Evolutionary conservation across 37 sponge, comb jelly and placozoan genomes (phyloP), one percentile per base, ranked within the genome.

Genomic region (Theonella swinhoei): DNA sequence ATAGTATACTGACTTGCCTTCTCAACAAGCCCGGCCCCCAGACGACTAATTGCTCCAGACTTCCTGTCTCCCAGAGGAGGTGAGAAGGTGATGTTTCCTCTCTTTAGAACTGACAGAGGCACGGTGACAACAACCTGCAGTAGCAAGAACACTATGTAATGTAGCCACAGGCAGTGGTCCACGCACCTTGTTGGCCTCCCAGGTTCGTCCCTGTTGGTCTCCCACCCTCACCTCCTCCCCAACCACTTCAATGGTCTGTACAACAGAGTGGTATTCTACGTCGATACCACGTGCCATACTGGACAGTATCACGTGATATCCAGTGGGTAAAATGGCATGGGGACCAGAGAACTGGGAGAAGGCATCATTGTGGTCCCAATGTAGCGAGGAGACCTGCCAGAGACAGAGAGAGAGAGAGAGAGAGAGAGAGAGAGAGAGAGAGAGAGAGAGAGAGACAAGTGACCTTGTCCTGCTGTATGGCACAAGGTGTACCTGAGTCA

Each of bases 341-440:
- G 78, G 77, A 1, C 96, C 96, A 31, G 87, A 81, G 72, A 95
- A 95, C 90, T 95, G 96, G 20, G 92, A 76, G 71, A 83, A 92
- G 30, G 63, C 71, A 54, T 95, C 96, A 61, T 95, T 95, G 79
- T 95, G 96, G 73, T 95, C 96, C 96, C 96, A 95, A 60, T 89
- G 47, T 80, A 83, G 75, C n/a, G 93, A 89, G 1, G 96, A 95
- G 24, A 95, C 85, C 96, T 95, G 79, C 24, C n/a, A n/a, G n/a
- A n/a, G n/a, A n/a, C n/a, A n/a, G n/a, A n/a, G n/a, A n/a, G n/a
- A n/a, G n/a, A n/a, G 39, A 41, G 60, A 62, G 42, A 62, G 61
- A 58, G 36, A 60, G 47, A 29, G 77, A 60, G 62, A 4, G 11
- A 5, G n/a, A n/a, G n/a, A n/a, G 4, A 20, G 62, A 68, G 33